A percentile compares a stretch with the other conserved stretches of the same genome.
Conservation (phyloP, 2,888 invertebrate genomes). For the Drepana falcataria region DNA sequence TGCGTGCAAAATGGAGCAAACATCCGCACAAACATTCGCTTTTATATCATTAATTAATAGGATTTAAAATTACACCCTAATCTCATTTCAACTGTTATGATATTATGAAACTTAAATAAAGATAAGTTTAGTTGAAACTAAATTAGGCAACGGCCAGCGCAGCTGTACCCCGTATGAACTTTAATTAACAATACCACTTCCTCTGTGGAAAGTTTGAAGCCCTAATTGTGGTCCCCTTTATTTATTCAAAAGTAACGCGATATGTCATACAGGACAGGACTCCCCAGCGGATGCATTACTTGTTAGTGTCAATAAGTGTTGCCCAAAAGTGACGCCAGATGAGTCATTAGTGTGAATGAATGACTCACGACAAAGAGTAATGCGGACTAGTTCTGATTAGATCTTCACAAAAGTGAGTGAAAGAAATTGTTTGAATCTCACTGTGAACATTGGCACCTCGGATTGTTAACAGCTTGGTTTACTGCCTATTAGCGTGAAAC, state of each 20-base stretch:
- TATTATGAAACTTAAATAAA: neutral
- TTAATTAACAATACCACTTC: slow-evolving; percentile 45
- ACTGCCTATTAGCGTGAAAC: neutral
- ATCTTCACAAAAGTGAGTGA: neutral
- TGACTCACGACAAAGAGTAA: slow-evolving; percentile 9
- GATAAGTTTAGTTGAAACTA: slow-evolving; percentile 1
- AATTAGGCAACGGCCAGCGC: slow-evolving; percentile 14
- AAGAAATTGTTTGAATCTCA: neutral
- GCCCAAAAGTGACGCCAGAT: slow-evolving; percentile 58
- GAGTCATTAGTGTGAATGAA: slow-evolving; percentile 45
- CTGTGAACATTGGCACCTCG: neutral
- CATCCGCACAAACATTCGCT: too few species aligned
- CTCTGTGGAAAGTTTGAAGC: slow-evolving; percentile 44
- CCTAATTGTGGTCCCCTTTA: slow-evolving; percentile 68
- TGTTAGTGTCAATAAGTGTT: slow-evolving; percentile 71
- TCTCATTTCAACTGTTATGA: neutral
- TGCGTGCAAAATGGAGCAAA: too few species aligned
- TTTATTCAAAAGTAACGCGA: slow-evolving; percentile 68
- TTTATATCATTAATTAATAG: neutral
- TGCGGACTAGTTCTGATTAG: neutral
- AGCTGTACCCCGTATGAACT: slow-evolving; percentile 17
- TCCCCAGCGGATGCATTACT: slow-evolving; percentile 64
- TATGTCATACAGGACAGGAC: slow-evolving; percentile 55
- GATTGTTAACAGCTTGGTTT: neutral
- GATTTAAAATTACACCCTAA: neutral